Percentiles rank a stretch among this genome's conserved stretches.
These are phyloP conservation scores for Delphinus delphis DNA, from an alignment of 2,113 vertebrate genomes.

Conservation along the genomic window DNA sequence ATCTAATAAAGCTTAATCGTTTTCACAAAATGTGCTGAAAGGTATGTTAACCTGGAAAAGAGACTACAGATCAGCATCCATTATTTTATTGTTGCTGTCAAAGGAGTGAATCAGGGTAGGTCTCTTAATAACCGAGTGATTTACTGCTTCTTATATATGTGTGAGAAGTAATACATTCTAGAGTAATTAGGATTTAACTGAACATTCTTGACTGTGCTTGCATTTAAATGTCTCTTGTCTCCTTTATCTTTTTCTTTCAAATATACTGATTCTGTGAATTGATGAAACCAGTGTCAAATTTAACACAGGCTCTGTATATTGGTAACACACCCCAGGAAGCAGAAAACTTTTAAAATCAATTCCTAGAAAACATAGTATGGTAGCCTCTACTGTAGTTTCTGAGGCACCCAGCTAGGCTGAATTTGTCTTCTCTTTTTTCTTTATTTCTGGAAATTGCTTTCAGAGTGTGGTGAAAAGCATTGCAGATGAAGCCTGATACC, in stretches of 20 bases:
- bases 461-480: not conserved
- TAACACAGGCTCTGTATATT: not conserved
- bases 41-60: not conserved
- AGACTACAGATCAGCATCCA: not conserved
- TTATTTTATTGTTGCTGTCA: not conserved
- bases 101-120: not conserved
- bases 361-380: not conserved
- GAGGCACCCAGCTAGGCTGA: not conserved
- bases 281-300: not conserved
- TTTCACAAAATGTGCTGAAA: not conserved
- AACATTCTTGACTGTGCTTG: not conserved
- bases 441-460: conserved; percentile 39
- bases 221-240: not conserved
- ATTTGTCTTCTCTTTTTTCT: not conserved
- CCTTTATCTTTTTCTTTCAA: not conserved
- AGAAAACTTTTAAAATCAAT: not conserved
- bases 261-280: conserved; percentile 16
- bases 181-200: not conserved
- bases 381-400: not conserved
- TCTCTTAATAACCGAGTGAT: not conserved
- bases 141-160: not conserved
- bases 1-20: not conserved
- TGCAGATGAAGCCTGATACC: not conserved
- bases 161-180: not conserved
- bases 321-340: not conserved